Percentiles rank a stretch among this genome's conserved stretches.
Conservation (phyloP, 1,140 invertebrate species). For the Calliphora vicina region DNA sequence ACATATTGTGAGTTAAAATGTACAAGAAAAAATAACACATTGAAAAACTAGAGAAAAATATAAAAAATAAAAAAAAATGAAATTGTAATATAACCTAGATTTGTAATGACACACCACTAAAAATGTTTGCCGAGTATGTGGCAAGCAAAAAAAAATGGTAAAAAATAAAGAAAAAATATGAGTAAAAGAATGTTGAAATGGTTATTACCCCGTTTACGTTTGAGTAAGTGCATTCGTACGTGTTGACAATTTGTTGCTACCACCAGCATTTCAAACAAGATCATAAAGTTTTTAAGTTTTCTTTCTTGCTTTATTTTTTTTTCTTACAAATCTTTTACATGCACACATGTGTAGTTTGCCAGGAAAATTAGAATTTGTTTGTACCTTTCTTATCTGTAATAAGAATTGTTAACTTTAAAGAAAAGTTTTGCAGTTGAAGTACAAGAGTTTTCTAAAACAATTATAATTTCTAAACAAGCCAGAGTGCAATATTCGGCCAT, state of each 20-base stretch:
- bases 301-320: not conserved
- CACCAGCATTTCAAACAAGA: constrained; percentile 12
- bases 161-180: not conserved
- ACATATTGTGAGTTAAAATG: not conserved
- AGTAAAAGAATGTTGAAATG: constrained; percentile 43
- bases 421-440: too few species aligned
- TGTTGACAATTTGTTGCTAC: constrained; percentile 59
- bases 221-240: constrained; percentile 61
- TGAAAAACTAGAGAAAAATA: not conserved
- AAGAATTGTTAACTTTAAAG: too few species aligned
- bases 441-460: too few species aligned
- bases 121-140: too few species aligned
- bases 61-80: constrained; percentile 35
- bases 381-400: not conserved
- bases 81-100: constrained; percentile 51
- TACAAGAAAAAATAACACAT: not conserved
- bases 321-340: too few species aligned
- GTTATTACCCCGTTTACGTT: constrained; percentile 62
- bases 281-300: constrained; percentile 31
- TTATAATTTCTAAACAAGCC: too few species aligned
- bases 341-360: too few species aligned
- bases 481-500: too few species aligned
- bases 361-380: not conserved
- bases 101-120: constrained; percentile 56
- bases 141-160: not conserved